A percentile compares a stretch with the other conserved stretches of the same genome.
Evolutionary conservation across 2,113 vertebrate genomes (phyloP).

Genomic region (Cricetomys ansorgei): DNA sequence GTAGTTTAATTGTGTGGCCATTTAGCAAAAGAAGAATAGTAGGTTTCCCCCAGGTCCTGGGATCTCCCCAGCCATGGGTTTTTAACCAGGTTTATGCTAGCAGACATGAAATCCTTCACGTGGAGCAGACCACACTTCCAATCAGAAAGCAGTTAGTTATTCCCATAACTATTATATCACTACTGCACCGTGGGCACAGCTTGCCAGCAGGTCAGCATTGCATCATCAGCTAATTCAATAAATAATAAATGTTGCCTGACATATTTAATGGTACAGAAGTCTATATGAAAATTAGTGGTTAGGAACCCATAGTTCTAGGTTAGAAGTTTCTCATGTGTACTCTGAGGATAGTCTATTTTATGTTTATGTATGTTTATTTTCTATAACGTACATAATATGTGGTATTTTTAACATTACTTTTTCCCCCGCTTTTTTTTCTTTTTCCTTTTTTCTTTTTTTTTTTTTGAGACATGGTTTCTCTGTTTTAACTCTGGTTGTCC

Average conservation of each 20-base stretch:
- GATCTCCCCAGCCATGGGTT: background rate
- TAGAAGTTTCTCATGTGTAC: background rate
- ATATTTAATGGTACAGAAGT: background rate
- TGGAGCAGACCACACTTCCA: background rate
- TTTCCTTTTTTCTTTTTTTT: no score
- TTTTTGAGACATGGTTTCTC: no score
- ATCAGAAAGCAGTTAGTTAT: background rate
- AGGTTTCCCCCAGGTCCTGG: background rate
- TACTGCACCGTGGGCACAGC: background rate
- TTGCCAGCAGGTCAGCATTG: background rate
- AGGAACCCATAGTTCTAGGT: background rate
- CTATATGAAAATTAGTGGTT: conserved; percentile 25
- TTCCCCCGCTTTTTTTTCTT: background rate
- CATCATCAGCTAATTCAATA: background rate
- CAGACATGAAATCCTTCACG: background rate
- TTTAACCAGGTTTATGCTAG: background rate
- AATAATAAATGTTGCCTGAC: background rate
- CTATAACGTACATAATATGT: background rate
- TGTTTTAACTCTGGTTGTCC: no score
- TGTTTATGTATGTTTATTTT: background rate
- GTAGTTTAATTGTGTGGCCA: background rate
- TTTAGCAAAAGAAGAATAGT: background rate
- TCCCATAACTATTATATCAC: background rate
- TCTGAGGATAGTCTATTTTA: background rate
- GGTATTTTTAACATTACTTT: background rate